A percentile compares a stretch with the other conserved stretches of the same genome.
phyloP scores from a whole-genome alignment of 2,888 invertebrate species.

The Eugnorisma glareosa region DNA sequence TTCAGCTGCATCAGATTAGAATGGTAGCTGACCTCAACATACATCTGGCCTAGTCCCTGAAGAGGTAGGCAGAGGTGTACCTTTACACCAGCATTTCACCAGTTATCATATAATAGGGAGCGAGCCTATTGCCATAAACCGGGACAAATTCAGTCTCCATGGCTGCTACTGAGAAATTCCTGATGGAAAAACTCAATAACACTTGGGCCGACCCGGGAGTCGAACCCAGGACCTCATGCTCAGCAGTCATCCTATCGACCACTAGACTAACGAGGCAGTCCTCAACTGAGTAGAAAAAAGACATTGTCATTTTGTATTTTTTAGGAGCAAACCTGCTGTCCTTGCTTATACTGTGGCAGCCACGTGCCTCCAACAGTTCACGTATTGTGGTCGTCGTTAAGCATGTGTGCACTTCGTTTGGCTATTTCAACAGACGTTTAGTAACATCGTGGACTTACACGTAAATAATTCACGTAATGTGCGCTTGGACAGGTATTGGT shows the following conservation, averaged over 20 bases:
- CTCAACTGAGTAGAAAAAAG: neutral
- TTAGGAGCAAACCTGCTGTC: conserved; percentile 1
- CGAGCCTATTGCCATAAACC: neutral
- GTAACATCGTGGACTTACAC: conserved; percentile 13
- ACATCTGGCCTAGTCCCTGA: neutral
- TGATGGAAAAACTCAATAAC: neutral
- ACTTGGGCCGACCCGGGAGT: neutral
- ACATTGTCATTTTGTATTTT: neutral
- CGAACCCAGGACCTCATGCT: neutral
- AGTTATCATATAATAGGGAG: neutral
- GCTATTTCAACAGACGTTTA: conserved; percentile 45
- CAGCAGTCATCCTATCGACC: neutral
- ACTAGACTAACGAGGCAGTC: neutral
- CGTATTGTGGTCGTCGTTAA: conserved; percentile 53
- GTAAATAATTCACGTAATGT: conserved; percentile 13
- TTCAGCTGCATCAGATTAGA: neutral
- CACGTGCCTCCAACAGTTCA: conserved; percentile 26
- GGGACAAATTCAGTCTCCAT: neutral
- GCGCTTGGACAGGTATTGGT: conserved; percentile 2
- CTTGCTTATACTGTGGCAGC: neutral
- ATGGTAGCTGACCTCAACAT: neutral
- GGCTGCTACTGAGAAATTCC: neutral
- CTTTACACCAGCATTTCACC: neutral
- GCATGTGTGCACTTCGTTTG: conserved; percentile 57
- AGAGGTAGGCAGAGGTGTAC: neutral